Base-by-base conservation (phyloP, 2,113 vertebrate genomes). In the Ancistrus triradiatus region DNA sequence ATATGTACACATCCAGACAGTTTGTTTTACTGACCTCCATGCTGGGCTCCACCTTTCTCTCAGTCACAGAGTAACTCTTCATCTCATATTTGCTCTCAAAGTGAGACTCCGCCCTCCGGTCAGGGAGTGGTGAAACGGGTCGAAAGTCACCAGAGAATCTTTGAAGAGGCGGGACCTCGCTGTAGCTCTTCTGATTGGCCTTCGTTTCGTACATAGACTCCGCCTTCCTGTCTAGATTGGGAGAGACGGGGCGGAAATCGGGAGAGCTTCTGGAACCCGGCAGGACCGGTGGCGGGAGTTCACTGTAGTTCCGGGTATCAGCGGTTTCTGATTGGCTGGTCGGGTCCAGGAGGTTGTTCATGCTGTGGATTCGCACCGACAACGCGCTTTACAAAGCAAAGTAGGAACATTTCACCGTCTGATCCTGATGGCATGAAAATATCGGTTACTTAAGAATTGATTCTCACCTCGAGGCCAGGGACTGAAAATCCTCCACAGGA, bases 291-390 rank as follows among this genome's bases (percentile, higher is more conserved):
- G 85, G 72, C 9, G 73, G 78, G 7, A 85, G 68, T 59, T 86
- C 70, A 0, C 21, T 71, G 22, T 83, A 78, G 66, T 33, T 81
- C 60, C 69, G 80, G 49, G 19, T 37, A 7, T 77, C 81, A 74
- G 58, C 50, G 81, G 80, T 24, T 51, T 80, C 89, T 9, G 80
- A 74, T 31, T 80, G 84, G 68, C 84, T 75, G 0, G 77, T 76
- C n/a, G 13, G 78, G 24, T 91, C 91, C 69, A 94, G 75, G 53
- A 95, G 88, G 76, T 94, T 90, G 70, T 89, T 88, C 56, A 91
- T 83, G 42, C 93, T 95, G 78, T 90, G 91, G 77, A 89, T 91
- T 61, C 91, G 78, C 35, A 92, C 73, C 0, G 90, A 86, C 28
- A 79, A 84, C 13, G 82, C 76, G 67, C 91, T 93, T 74, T 68